Conservation (phyloP, 2,888 invertebrate species). For the Clitarchus hookeri region DNA sequence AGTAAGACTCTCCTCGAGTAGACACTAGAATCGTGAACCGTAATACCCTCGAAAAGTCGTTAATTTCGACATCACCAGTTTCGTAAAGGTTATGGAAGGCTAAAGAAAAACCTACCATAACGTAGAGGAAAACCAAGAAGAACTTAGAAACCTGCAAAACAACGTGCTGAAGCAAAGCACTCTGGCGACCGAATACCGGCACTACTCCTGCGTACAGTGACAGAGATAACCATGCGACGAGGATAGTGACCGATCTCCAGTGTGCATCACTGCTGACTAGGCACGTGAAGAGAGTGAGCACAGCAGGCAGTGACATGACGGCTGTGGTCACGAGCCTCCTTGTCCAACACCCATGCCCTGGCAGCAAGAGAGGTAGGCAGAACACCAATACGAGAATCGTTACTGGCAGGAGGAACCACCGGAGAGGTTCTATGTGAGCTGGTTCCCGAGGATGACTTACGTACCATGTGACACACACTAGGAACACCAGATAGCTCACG, state of each 20-base stretch:
- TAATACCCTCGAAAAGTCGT: not conserved
- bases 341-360: not conserved
- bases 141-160: not conserved
- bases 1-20: not conserved
- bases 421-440: not conserved
- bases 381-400: not conserved
- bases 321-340: not conserved
- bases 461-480: conserved; percentile 15
- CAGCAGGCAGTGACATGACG: not conserved
- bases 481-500: conserved; percentile 10
- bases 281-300: not conserved
- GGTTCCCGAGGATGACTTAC: not conserved
- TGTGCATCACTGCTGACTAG: not conserved
- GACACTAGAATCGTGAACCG: not conserved
- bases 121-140: not conserved
- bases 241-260: not conserved
- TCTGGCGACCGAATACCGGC: not conserved
- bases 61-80: not conserved
- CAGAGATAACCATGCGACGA: not conserved
- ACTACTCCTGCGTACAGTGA: not conserved
- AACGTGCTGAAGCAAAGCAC: not conserved
- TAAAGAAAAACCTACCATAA: conserved; percentile 4
- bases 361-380: not conserved
- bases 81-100: conserved; percentile 1
- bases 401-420: conserved; percentile 1